Evolutionary conservation across 1,140 invertebrate genomes (phyloP), one percentile per base, ranked within the genome.

Genomic region (Venturia canescens): DNA sequence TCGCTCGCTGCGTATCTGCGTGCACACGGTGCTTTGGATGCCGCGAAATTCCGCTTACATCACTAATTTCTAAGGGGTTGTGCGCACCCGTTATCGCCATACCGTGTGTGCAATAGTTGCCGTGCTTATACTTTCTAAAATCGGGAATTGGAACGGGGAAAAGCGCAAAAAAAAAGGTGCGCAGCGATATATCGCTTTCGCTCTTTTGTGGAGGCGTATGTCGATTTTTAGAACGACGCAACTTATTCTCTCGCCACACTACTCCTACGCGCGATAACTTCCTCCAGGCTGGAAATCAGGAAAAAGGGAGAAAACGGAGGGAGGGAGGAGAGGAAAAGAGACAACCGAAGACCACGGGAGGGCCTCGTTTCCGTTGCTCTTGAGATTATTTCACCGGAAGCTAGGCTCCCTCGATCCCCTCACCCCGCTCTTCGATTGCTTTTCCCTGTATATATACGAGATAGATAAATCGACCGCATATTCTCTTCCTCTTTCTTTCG

Each of bases 381-480:
- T 27, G 66, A 81, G 80, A 81, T 81, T 81, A 78, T 81, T 76
- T 81, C 77, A 29, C 63, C 48, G 70, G 16, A 9, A 15, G 3
- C 31, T n/a, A n/a, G n/a, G 7, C 31, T 7, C 38, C 38, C 5
- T n/a, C n/a, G n/a, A n/a, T n/a, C n/a, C 38, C 7, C 38, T 1
- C 71, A 34, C 29, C 57, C 27, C 57, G 15, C 13, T 57, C 34
- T 53, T 50, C 74, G 60, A 57, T 70, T 23, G 38, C 50, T 77
- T 72, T 78, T 81, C 53, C 23, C 75, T 66, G n/a, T n/a, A n/a
- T n/a, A n/a, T n/a, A 77, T 77, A 78, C 80, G 80, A 69, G 66
- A 81, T 81, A 69, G 66, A 81, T 81, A 81, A 81, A 81, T 81
- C 76, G 75, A 77, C 80, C 78, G 31, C 15, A 63, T 31, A 63